Evolutionary conservation across 1,140 invertebrate species (phyloP).

Genomic region (Drosophila asahinai): DNA sequence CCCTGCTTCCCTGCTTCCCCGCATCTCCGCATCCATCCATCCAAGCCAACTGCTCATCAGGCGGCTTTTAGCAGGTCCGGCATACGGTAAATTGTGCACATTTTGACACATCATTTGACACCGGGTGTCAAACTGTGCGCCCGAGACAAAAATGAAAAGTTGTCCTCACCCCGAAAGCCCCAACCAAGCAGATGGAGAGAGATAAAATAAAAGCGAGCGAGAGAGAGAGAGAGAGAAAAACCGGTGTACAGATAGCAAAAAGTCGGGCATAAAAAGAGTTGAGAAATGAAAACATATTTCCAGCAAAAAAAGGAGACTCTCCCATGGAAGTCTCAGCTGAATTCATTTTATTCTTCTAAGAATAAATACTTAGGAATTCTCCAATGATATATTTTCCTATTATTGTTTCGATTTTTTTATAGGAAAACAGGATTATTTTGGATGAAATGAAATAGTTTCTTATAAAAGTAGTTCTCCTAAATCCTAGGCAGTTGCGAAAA

Average conservation of each 20-base stretch:
- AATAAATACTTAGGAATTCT: too few species aligned
- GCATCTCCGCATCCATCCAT: background rate
- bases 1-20: background rate
- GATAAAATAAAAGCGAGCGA: slow-evolving; percentile 23
- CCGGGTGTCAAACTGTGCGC: slow-evolving; percentile 70
- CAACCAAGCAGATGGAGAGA: slow-evolving; percentile 2
- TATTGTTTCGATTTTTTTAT: too few species aligned
- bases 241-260: slow-evolving; percentile 3
- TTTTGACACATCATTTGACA: slow-evolving; percentile 83
- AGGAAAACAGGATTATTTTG: too few species aligned
- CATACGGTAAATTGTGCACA: slow-evolving; percentile 76
- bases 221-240: background rate
- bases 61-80: slow-evolving; percentile 48
- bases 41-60: slow-evolving; percentile 28
- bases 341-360: too few species aligned
- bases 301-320: too few species aligned
- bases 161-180: slow-evolving; percentile 24
- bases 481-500: too few species aligned
- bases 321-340: too few species aligned
- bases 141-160: slow-evolving; percentile 76
- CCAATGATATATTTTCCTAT: too few species aligned
- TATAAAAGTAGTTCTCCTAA: too few species aligned
- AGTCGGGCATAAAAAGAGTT: background rate
- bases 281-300: background rate
- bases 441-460: too few species aligned